Evolutionary conservation across 1,140 invertebrate species (phyloP).

Genomic region (Melipona quadrifasciata): DNA sequence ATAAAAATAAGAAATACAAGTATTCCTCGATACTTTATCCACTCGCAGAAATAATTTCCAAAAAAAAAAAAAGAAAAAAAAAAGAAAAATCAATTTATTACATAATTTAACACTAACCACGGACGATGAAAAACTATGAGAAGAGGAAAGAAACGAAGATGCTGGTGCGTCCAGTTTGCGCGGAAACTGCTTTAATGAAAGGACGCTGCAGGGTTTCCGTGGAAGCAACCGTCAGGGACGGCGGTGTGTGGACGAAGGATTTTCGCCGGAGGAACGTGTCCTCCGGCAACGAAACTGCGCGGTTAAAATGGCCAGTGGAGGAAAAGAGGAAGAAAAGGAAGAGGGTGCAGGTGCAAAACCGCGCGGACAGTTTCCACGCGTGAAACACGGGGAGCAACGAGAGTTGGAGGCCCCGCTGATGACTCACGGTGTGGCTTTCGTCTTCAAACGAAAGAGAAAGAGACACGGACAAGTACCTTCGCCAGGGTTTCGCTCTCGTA

Average conservation of each 20-base stretch:
- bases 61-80: too few species aligned
- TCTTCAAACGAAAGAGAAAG: slow-evolving; percentile 16
- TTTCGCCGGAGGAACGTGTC: neutral
- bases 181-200: slow-evolving; percentile 5
- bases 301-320: slow-evolving; percentile 27
- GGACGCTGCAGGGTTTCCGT: neutral
- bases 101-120: too few species aligned
- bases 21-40: too few species aligned
- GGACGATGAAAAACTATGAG: too few species aligned
- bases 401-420: slow-evolving; percentile 30
- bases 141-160: neutral
- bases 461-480: slow-evolving; percentile 58
- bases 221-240: neutral
- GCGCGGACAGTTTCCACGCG: slow-evolving; percentile 47
- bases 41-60: too few species aligned
- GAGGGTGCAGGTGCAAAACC: slow-evolving; percentile 52
- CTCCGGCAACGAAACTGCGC: neutral
- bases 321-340: neutral
- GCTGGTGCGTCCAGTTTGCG: neutral
- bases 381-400: slow-evolving; percentile 53
- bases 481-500: slow-evolving; percentile 68
- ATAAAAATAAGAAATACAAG: too few species aligned
- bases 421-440: slow-evolving; percentile 62
- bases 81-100: too few species aligned
- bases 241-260: neutral